These are phyloP conservation scores for Nicator chloris DNA, from an alignment of 2,113 vertebrate species.

Conservation along the genomic window DNA sequence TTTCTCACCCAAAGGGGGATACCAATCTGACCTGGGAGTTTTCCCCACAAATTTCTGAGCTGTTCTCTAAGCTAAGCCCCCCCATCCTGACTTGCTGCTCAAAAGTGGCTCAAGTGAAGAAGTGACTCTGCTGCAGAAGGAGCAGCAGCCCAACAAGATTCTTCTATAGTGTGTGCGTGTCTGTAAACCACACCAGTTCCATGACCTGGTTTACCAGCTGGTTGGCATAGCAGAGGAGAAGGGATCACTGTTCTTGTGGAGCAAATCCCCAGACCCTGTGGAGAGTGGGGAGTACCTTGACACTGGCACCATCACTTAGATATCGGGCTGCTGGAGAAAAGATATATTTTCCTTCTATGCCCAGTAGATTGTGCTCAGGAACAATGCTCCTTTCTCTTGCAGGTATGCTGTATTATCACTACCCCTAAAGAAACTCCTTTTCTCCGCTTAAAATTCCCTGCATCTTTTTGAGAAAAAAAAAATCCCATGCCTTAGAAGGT, in stretches of 20 bases:
- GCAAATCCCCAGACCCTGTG: background rate
- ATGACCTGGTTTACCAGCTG: background rate
- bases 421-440: background rate
- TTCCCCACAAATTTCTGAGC: background rate
- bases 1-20: background rate
- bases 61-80: background rate
- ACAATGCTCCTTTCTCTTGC: background rate
- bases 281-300: background rate
- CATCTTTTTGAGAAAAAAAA: background rate
- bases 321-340: background rate
- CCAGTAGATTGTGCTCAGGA: background rate
- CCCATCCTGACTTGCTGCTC: fast-evolving
- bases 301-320: background rate
- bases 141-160: background rate
- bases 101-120: background rate
- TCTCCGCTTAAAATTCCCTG: background rate
- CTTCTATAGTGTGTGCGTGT: background rate
- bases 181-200: background rate
- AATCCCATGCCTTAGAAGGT: background rate
- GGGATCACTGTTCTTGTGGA: background rate
- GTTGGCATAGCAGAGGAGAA: background rate
- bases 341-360: background rate
- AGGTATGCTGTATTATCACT: background rate
- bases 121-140: too few relatives aligned
- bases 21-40: background rate